Evolutionary conservation across 2,888 invertebrate genomes (phyloP), one percentile per base, ranked within the genome.

Genomic region (Acleris cristana): DNA sequence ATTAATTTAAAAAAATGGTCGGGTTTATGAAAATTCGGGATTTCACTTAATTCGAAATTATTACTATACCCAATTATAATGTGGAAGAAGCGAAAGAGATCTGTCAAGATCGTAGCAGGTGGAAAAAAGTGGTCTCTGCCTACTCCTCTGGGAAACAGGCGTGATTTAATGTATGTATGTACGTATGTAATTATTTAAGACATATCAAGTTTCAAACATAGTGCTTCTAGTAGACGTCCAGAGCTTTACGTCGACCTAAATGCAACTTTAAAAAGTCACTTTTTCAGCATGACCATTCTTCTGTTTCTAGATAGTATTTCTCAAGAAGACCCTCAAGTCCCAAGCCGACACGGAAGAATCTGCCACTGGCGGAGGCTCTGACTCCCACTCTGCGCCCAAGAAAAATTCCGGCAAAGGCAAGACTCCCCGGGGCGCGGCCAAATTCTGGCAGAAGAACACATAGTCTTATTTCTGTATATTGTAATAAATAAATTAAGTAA

Each of bases 261-360:
- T 26, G 26, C 12, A 16, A 52, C 4, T 45, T 5, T n/a, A 14
- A 16, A n/a, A 48, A 8, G 2, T 1, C 10, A 4, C 14, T 40
- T 40, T 6, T 14, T 21, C 12, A 12, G 1, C 4, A 51, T 23
- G 3, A 6, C 14, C 14, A 44, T 23, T 16, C 16, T 23, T 19
- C n/a, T 57, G 30, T 44, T 48, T 80, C 30, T 89, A 98, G 98
- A 96, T 98, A 74, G 83, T 95, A 14, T 97, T 96, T 85, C 96
- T 98, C 77, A 98, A 98, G 91, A 98, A 98, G 89, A 96, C 96
- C 1, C 89, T 98, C 48, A 97, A 98, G 85, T 95, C 96, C 26
- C 98, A 97, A 79, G 94, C 95, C 74, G 98, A 97, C 76, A 95
- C 95, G n/a, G 98, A 98, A 74, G 98, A 98, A 80, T 95, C 96